Percentiles rank a stretch among this genome's conserved stretches.
phyloP scores from a whole-genome alignment of 2,113 vertebrate species.

The Alligator mississippiensis region DNA sequence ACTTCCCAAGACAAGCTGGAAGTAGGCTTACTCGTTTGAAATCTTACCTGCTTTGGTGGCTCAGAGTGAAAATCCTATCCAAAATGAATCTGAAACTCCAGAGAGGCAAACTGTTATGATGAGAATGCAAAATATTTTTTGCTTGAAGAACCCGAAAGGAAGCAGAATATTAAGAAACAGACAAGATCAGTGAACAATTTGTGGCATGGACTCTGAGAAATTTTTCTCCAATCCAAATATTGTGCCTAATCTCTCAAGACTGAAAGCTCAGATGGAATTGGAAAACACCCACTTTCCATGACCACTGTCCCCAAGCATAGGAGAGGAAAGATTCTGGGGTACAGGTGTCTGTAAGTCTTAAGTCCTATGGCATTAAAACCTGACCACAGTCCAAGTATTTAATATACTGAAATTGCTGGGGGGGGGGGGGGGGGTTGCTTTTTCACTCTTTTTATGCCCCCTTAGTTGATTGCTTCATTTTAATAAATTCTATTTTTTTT shows the following conservation, averaged over 20 bases:
- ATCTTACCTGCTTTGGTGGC: neutral
- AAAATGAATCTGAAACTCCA: neutral
- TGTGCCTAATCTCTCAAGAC: neutral
- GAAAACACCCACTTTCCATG: neutral
- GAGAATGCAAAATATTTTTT: neutral
- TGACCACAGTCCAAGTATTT: neutral
- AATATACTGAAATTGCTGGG: neutral
- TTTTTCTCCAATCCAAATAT: neutral
- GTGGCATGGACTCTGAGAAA: neutral
- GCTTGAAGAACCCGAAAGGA: neutral
- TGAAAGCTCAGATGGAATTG: neutral
- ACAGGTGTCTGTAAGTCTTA: neutral
- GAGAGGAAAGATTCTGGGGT: neutral
- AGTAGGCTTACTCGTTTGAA: accelerated
- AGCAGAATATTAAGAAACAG: neutral
- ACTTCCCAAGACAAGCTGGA: neutral
- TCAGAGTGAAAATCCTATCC: neutral
- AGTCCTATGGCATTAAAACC: neutral
- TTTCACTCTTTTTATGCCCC: accelerated
- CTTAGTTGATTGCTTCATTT: slow-evolving; percentile 23
- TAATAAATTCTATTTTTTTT: slow-evolving; percentile 27
- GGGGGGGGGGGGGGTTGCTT: neutral
- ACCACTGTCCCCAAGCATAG: neutral
- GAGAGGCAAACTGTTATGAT: neutral
- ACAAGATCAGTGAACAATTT: neutral